A percentile compares a stretch with the other conserved stretches of the same genome.
phyloP scores from a whole-genome alignment of 2,888 invertebrate species.

The Clepsis dumicolana region DNA sequence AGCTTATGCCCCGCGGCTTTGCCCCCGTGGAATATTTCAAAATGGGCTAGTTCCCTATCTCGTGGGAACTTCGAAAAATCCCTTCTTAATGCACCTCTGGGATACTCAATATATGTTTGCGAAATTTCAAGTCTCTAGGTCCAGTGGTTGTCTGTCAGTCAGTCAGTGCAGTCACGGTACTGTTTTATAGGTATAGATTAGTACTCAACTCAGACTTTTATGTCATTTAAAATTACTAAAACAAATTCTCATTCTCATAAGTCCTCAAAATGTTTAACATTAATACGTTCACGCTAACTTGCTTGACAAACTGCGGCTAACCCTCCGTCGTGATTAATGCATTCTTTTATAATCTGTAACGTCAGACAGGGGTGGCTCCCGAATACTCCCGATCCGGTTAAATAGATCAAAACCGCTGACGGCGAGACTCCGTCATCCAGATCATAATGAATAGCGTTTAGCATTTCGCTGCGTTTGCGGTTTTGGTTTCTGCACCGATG shows the following conservation, averaged over 20 bases:
- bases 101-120: no score
- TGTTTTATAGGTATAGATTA: no score
- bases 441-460: constrained; percentile 40
- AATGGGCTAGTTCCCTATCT: no score
- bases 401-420: constrained; percentile 60
- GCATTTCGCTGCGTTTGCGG: constrained; percentile 33
- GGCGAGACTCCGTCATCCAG: constrained; percentile 52
- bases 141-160: no score
- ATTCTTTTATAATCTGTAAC: constrained; percentile 66
- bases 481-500: constrained; percentile 4
- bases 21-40: no score
- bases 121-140: no score
- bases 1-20: no score
- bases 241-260: neutral
- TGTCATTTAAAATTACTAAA: no score
- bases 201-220: no score
- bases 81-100: no score
- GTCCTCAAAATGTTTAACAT: constrained; percentile 9
- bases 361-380: constrained; percentile 60
- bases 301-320: constrained; percentile 58
- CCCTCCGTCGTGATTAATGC: constrained; percentile 66
- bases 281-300: constrained; percentile 48
- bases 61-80: no score
- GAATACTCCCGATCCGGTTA: constrained; percentile 65
- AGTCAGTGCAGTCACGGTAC: no score